A percentile compares a stretch with the other conserved stretches of the same genome.
phyloP scores from a whole-genome alignment of 2,797 vertebrate genomes.

The Coracias cyanogaster region DNA sequence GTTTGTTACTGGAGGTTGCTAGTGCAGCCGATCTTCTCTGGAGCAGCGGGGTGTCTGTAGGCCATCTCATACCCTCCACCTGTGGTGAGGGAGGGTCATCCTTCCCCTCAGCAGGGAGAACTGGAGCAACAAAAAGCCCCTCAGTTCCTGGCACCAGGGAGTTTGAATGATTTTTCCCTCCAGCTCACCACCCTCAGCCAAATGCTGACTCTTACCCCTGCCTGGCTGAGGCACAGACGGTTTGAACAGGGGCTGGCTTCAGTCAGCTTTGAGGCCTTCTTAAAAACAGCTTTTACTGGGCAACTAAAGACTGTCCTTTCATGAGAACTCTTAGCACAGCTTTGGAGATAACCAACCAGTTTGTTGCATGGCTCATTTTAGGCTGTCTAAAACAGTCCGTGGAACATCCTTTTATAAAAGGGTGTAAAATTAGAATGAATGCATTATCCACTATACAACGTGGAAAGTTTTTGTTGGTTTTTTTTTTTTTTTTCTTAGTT shows the following conservation, averaged over 20 bases:
- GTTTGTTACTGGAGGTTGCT: background rate
- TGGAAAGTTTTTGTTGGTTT: background rate
- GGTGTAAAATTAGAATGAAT: background rate
- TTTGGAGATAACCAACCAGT: background rate
- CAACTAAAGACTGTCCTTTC: background rate
- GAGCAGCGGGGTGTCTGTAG: background rate
- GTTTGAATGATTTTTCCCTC: background rate
- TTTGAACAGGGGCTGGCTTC: background rate
- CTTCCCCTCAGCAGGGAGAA: background rate
- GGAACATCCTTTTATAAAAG: background rate
- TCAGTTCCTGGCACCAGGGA: background rate
- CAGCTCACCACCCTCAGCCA: background rate
- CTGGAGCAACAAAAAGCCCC: background rate
- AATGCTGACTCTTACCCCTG: background rate
- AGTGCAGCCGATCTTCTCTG: background rate
- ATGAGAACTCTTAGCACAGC: fast-evolving
- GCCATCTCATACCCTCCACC: too few relatives aligned
- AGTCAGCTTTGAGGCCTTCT: background rate
- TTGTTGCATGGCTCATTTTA: background rate
- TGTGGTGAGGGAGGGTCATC: fast-evolving
- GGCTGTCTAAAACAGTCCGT: background rate
- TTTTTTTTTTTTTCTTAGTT: background rate
- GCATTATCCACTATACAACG: fast-evolving
- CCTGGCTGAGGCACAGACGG: fast-evolving
- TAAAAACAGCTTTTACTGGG: background rate